A percentile compares a stretch with the other conserved stretches of the same genome.
phyloP scores from a whole-genome alignment of 2,797 vertebrate genomes.

The Hafferia zeledoni region DNA sequence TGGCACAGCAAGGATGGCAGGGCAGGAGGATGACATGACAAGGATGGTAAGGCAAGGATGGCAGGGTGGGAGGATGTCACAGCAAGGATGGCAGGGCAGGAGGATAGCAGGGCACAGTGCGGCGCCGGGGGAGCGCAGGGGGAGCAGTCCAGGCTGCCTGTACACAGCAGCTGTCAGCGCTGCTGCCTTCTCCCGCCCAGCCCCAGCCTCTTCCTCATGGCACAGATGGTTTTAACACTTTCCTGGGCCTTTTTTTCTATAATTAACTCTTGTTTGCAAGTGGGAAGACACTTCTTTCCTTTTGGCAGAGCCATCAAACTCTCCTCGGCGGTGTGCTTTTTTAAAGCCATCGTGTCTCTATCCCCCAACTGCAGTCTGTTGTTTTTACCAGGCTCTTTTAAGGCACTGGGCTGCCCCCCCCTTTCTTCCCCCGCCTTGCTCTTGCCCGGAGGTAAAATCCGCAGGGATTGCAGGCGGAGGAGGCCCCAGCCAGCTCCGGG shows the following conservation, averaged over 20 bases:
- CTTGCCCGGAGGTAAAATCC: constrained; percentile 68
- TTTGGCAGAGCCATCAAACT: constrained; percentile 47
- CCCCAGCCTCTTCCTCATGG: constrained; percentile 45
- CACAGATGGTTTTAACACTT: constrained; percentile 66
- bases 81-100: background rate
- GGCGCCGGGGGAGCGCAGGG: background rate
- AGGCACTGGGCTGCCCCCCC: background rate
- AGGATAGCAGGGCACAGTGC: background rate
- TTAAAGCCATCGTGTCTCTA: constrained; percentile 32
- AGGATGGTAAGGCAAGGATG: background rate
- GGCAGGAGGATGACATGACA: background rate
- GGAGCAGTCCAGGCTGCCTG: constrained; percentile 44
- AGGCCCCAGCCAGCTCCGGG: constrained; percentile 49
- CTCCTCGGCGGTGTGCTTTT: constrained; percentile 50
- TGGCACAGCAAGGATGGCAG: background rate
- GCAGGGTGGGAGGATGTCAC: background rate
- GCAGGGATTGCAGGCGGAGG: constrained; percentile 53
- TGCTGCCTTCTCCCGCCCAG: constrained; percentile 24
- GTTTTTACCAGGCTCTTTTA: constrained; percentile 62
- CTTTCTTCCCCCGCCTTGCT: background rate
- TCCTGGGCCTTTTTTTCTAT: constrained; percentile 47
- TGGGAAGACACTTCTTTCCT: constrained; percentile 54
- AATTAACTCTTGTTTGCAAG: constrained; percentile 63
- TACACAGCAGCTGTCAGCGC: constrained; percentile 49
- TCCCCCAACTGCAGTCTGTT: constrained; percentile 47